Conservation (phyloP, 2,888 invertebrate species). For the Nezara viridula region DNA sequence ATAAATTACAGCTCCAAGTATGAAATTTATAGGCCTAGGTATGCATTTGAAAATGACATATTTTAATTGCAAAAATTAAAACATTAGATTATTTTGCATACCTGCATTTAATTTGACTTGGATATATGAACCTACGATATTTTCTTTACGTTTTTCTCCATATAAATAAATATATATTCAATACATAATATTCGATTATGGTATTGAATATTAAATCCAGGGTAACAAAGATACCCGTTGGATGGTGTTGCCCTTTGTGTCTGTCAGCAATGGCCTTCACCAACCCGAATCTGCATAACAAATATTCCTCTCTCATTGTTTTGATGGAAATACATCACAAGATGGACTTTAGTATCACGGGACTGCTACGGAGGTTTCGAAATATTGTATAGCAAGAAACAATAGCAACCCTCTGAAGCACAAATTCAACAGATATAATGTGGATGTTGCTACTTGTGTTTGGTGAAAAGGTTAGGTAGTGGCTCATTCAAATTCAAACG, state of each 20-base stretch:
- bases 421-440: not conserved
- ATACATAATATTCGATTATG: not conserved
- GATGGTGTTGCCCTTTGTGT: not conserved
- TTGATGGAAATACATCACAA: conserved; percentile 4
- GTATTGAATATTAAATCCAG: not conserved
- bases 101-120: no score
- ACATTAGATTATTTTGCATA: no score
- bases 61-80: no score
- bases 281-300: not conserved
- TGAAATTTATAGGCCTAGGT: no score
- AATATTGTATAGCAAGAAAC: not conserved
- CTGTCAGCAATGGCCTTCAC: not conserved
- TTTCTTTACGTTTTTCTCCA: no score
- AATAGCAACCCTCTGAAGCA: not conserved
- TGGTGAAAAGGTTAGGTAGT: no score
- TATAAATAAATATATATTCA: no score
- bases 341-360: not conserved
- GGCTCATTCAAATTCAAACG: not conserved
- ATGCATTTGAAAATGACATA: no score
- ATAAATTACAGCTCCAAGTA: no score
- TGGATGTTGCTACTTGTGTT: not conserved
- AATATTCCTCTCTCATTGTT: not conserved
- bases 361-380: not conserved
- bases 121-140: no score
- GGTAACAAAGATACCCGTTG: not conserved